Percentiles rank a stretch among this genome's conserved stretches.
Evolutionary conservation across 2,797 vertebrate species (phyloP).

Genomic region (Protonibea diacanthus): DNA sequence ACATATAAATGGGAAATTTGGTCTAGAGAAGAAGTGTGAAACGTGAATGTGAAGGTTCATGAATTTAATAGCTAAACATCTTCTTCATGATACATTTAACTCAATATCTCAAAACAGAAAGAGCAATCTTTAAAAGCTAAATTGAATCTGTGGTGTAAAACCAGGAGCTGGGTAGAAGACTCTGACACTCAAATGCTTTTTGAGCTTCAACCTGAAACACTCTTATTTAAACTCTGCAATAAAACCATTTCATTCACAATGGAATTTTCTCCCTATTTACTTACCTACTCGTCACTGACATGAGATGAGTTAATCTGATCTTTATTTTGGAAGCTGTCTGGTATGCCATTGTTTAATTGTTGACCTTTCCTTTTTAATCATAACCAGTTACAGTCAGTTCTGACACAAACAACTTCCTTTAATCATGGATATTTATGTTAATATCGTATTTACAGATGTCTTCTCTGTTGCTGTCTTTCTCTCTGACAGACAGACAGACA

Average conservation of each 20-base stretch:
- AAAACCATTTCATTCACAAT: conserved; percentile 1
- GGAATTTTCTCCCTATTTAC: not conserved
- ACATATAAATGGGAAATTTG: not conserved
- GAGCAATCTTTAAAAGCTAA: not conserved
- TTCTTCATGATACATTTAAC: no score
- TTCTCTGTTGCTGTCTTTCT: conserved; percentile 6
- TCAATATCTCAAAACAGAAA: not conserved
- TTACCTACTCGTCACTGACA: not conserved
- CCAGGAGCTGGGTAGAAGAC: not conserved
- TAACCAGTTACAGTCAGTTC: not conserved
- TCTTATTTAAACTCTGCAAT: not conserved
- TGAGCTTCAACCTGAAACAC: not conserved
- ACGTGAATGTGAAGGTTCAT: not conserved
- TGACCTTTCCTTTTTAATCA: not conserved
- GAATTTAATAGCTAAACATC: no score
- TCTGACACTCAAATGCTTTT: not conserved
- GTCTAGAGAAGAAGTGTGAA: not conserved
- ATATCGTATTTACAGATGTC: conserved; percentile 4
- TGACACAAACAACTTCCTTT: conserved; percentile 3
- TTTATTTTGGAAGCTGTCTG: not conserved
- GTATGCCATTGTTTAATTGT: not conserved
- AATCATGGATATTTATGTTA: conserved; percentile 1
- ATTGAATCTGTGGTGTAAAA: conserved; percentile 10
- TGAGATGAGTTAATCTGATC: no score
- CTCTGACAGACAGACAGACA: not conserved